phyloP scores from a whole-genome alignment of 1,140 invertebrate species.

The Drosophila lacertosa region DNA sequence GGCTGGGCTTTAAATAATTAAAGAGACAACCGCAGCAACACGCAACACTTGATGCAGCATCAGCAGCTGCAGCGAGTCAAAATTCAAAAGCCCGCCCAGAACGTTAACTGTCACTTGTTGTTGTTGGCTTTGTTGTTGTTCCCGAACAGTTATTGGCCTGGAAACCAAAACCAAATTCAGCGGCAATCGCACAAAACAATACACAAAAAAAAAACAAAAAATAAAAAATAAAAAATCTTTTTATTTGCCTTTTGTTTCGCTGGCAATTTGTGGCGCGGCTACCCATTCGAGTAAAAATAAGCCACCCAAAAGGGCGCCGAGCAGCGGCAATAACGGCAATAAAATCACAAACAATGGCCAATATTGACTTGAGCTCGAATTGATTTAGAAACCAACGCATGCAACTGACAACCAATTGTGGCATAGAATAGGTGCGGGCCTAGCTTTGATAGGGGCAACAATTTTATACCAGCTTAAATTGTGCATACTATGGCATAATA shows the following conservation, averaged over 20 bases:
- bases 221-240: slow-evolving; percentile 19
- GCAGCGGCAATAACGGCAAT: slow-evolving; percentile 24
- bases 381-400: slow-evolving; percentile 25
- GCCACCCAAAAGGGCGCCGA: neutral
- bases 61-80: neutral
- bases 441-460: slow-evolving; percentile 14
- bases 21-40: slow-evolving; percentile 33
- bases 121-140: slow-evolving; percentile 3
- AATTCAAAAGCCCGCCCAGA: slow-evolving; percentile 1
- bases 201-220: no score
- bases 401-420: slow-evolving; percentile 21
- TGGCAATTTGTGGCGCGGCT: slow-evolving; percentile 19
- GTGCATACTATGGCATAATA: no score
- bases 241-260: slow-evolving; percentile 9
- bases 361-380: slow-evolving; percentile 5
- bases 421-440: neutral
- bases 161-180: slow-evolving; percentile 5
- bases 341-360: slow-evolving; percentile 23
- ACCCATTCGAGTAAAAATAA: neutral
- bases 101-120: slow-evolving; percentile 15
- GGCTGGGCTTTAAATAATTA: slow-evolving; percentile 34
- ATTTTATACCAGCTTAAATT: no score
- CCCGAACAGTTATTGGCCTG: slow-evolving; percentile 26
- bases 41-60: slow-evolving; percentile 29
- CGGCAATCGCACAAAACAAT: no score